Evolutionary conservation across 2,888 invertebrate species (phyloP).

Genomic region (Dryococelus australis): DNA sequence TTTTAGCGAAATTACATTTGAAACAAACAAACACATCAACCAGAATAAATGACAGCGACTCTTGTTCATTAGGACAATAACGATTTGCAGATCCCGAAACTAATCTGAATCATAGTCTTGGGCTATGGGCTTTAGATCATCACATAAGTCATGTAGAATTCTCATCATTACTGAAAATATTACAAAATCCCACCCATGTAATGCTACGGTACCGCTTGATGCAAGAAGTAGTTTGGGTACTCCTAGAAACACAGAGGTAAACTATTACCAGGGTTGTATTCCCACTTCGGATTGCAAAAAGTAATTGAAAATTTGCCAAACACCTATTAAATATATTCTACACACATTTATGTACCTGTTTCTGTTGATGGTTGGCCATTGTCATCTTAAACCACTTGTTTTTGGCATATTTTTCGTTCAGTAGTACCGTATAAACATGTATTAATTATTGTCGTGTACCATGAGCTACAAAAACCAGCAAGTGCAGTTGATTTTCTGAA

Average conservation of each 20-base stretch:
- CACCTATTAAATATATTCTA: background rate
- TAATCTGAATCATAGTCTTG: background rate
- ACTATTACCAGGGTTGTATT: slow-evolving; percentile 32
- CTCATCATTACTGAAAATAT: slow-evolving; percentile 21
- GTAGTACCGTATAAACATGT: slow-evolving; percentile 40
- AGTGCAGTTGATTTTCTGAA: slow-evolving; percentile 42
- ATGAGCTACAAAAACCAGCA: slow-evolving; percentile 44
- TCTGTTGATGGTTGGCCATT: slow-evolving; percentile 40
- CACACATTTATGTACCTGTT: slow-evolving; percentile 33
- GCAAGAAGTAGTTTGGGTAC: slow-evolving; percentile 21
- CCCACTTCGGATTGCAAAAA: slow-evolving; percentile 33
- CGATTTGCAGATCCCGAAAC: background rate
- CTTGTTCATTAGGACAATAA: background rate
- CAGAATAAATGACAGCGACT: background rate
- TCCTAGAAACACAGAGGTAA: slow-evolving; percentile 18
- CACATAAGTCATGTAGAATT: background rate
- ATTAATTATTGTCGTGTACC: slow-evolving; percentile 46
- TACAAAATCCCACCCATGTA: slow-evolving; percentile 32
- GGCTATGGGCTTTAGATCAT: background rate
- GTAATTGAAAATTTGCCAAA: slow-evolving; percentile 18
- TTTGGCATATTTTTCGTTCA: slow-evolving; percentile 49
- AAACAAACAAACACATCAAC: background rate
- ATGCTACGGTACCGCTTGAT: slow-evolving; percentile 28
- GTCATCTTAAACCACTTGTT: slow-evolving; percentile 34
- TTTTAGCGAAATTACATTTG: background rate